A percentile compares a stretch with the other conserved stretches of the same genome.
Conservation (phyloP, 1,140 invertebrate species). For the Lepidurus packardi region DNA sequence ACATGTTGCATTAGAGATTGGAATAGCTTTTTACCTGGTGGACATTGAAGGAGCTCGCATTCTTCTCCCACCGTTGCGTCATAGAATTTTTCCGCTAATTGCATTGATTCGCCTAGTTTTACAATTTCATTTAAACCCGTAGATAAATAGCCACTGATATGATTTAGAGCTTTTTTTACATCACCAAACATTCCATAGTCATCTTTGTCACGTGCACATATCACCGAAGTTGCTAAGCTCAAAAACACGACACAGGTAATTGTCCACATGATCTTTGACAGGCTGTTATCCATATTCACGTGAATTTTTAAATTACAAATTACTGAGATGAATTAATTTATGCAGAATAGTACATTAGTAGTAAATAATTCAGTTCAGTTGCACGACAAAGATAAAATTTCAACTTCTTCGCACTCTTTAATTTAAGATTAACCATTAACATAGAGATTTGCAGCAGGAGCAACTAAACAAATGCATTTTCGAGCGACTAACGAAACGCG, state of each 20-base stretch:
- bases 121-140: constrained; percentile 27
- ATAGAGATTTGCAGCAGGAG: too few relatives aligned
- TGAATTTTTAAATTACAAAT: background rate
- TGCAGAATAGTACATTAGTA: too few relatives aligned
- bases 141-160: constrained; percentile 25
- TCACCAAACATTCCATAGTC: background rate
- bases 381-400: too few relatives aligned
- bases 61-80: constrained; percentile 76
- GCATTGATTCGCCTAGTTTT: constrained; percentile 62
- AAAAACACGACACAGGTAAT: background rate
- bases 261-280: too few relatives aligned
- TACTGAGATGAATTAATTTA: background rate
- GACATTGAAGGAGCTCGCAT: constrained; percentile 64
- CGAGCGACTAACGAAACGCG: too few relatives aligned
- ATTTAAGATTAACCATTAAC: too few relatives aligned
- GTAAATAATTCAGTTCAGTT: too few relatives aligned
- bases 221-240: background rate
- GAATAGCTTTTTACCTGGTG: constrained; percentile 52
- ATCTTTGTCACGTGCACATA: background rate
- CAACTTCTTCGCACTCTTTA: too few relatives aligned
- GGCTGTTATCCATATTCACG: background rate
- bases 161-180: background rate
- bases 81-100: constrained; percentile 69
- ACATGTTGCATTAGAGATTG: background rate
- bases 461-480: too few relatives aligned